Percentiles rank a stretch among this genome's conserved stretches.
Conservation (phyloP, 92 coral and sea anemone genomes). For the Palythoa grandiflora region DNA sequence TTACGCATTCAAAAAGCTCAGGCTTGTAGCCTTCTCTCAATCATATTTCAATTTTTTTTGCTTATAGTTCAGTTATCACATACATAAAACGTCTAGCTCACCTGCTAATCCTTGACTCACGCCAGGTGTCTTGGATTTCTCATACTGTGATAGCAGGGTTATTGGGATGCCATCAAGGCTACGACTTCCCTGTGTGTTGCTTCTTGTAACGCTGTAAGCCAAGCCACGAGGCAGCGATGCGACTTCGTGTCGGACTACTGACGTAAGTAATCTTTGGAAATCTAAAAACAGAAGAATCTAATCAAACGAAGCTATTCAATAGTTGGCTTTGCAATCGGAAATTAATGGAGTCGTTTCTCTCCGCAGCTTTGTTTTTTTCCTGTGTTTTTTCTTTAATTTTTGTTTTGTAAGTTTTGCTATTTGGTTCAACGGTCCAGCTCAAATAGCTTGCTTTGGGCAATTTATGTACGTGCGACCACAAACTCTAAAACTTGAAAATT, state of each 20-base stretch:
- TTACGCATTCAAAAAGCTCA: no score
- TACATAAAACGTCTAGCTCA: background rate
- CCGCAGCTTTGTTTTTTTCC: no score
- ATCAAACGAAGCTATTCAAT: background rate
- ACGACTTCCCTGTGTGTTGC: slow-evolving; percentile 59
- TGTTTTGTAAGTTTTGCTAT: no score
- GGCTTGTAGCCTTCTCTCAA: background rate
- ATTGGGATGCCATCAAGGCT: slow-evolving; percentile 78
- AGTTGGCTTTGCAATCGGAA: background rate
- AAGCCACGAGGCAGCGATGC: slow-evolving; percentile 88
- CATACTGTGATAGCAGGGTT: slow-evolving; percentile 78
- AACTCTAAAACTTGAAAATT: no score
- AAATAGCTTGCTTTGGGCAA: no score
- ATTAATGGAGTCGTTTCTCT: background rate
- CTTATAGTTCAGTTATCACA: background rate
- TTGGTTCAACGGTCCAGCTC: no score
- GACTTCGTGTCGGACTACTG: slow-evolving; percentile 73
- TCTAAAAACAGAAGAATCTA: slow-evolving; percentile 44
- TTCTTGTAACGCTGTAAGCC: slow-evolving; percentile 78
- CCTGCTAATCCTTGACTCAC: slow-evolving; percentile 91
- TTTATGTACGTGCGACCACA: no score
- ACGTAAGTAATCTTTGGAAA: slow-evolving; percentile 75
- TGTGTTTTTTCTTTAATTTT: no score
- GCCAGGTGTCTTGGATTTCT: slow-evolving; percentile 93
- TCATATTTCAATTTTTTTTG: no score